phyloP scores from a whole-genome alignment of 2,797 vertebrate genomes.

The Danio kyathit region DNA sequence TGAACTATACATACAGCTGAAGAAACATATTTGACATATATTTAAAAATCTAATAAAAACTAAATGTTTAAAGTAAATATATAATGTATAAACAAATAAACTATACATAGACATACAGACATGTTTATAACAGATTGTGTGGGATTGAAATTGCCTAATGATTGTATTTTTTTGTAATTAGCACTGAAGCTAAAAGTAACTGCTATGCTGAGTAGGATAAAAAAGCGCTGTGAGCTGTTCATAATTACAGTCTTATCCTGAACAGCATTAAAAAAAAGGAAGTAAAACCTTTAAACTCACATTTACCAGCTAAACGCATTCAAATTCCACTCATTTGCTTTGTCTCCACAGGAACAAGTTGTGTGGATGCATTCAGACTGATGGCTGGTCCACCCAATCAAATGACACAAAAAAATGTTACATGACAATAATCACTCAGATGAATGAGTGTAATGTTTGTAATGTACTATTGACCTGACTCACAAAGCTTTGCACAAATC shows the following conservation, averaged over 20 bases:
- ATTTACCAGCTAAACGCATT: background rate
- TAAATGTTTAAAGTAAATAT: background rate
- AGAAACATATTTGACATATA: too few species aligned
- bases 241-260: conserved; percentile 4
- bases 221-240: background rate
- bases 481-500: too few species aligned
- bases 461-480: too few species aligned
- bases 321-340: background rate
- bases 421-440: too few species aligned
- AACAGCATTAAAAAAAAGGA: background rate
- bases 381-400: too few species aligned
- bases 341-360: too few species aligned
- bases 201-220: background rate
- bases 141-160: background rate
- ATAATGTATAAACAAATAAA: background rate
- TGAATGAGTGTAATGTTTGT: too few species aligned
- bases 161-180: background rate
- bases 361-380: too few species aligned
- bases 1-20: background rate
- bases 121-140: background rate
- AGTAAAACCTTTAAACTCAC: background rate
- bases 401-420: too few species aligned
- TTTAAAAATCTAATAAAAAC: background rate
- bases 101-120: background rate
- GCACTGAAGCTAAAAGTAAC: background rate